These are phyloP conservation scores for Crypturellus tataupa DNA, from an alignment of 2,797 vertebrate genomes.

Conservation along the genomic window DNA sequence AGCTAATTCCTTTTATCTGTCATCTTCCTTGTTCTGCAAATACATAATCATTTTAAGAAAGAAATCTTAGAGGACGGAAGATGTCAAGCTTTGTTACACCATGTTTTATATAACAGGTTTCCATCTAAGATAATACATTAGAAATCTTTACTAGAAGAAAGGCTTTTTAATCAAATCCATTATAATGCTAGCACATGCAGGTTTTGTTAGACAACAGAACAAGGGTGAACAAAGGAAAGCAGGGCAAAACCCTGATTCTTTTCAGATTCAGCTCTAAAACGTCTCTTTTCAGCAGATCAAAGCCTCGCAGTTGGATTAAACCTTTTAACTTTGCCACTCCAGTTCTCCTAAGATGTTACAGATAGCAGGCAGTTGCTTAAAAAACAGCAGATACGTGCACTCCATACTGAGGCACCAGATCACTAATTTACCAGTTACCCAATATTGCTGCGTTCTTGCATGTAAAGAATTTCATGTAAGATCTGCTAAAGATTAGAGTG, in stretches of 20 bases:
- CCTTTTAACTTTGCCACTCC: background rate
- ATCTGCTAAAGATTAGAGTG: background rate
- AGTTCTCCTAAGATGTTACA: conserved; percentile 15
- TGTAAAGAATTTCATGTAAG: background rate
- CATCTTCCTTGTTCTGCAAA: background rate
- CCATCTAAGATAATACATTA: background rate
- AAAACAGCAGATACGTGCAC: background rate
- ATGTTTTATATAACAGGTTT: background rate
- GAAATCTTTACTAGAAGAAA: background rate
- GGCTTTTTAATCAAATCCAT: background rate
- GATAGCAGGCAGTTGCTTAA: conserved; percentile 30
- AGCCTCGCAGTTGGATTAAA: conserved; percentile 25
- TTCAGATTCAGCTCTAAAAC: conserved; percentile 24
- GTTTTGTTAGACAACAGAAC: background rate
- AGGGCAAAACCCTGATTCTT: background rate
- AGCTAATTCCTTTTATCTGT: background rate
- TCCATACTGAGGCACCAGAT: background rate
- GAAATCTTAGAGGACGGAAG: background rate
- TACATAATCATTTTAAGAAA: background rate
- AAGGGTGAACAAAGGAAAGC: background rate
- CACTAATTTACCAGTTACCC: background rate
- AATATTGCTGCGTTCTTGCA: background rate
- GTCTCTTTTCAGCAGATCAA: conserved; percentile 34
- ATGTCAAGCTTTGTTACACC: background rate
- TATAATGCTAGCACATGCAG: fast-evolving